Conservation (phyloP, 2,888 invertebrate genomes). For the Oscheius sp. region DNA sequence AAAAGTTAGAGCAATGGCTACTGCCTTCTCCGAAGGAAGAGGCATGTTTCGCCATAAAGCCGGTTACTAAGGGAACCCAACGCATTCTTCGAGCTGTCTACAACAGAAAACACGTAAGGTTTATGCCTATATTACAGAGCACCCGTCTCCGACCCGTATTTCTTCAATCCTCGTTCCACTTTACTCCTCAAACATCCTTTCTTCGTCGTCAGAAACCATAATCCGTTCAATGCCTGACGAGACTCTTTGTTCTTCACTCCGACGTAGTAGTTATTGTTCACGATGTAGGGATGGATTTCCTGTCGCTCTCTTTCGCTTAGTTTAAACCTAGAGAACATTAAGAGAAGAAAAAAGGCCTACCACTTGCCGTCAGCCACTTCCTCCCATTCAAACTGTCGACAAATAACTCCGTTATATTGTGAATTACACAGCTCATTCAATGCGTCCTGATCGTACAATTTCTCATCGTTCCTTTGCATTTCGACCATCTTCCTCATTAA, state of each 20-base stretch:
- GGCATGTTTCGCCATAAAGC: constrained; percentile 45
- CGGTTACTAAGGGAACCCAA: constrained; percentile 31
- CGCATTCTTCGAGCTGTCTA: constrained; percentile 36
- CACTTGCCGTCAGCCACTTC: constrained; percentile 67
- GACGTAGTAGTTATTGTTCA: constrained; percentile 68
- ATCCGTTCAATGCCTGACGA: constrained; percentile 60
- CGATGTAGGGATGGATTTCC: constrained; percentile 50
- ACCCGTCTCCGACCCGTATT: constrained; percentile 19
- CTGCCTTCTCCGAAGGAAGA: constrained; percentile 35
- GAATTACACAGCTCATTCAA: constrained; percentile 60
- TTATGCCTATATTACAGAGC: not conserved
- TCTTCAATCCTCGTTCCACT: constrained; percentile 33
- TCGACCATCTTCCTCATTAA: constrained; percentile 54
- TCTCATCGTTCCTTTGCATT: constrained; percentile 41
- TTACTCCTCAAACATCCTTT: constrained; percentile 40
- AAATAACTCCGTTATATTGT: constrained; percentile 57
- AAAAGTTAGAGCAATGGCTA: constrained; percentile 48
- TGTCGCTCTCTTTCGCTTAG: constrained; percentile 48
- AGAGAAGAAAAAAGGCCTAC: no score
- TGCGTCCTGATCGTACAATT: constrained; percentile 59
- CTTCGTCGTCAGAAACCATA: constrained; percentile 58
- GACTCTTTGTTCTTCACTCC: constrained; percentile 62
- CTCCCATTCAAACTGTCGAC: constrained; percentile 60
- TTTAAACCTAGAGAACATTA: constrained; percentile 62
- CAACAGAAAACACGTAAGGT: constrained; percentile 40